Evolutionary conservation across 2,888 invertebrate species (phyloP), one percentile per base, ranked within the genome.

Genomic region (Nineta flava): DNA sequence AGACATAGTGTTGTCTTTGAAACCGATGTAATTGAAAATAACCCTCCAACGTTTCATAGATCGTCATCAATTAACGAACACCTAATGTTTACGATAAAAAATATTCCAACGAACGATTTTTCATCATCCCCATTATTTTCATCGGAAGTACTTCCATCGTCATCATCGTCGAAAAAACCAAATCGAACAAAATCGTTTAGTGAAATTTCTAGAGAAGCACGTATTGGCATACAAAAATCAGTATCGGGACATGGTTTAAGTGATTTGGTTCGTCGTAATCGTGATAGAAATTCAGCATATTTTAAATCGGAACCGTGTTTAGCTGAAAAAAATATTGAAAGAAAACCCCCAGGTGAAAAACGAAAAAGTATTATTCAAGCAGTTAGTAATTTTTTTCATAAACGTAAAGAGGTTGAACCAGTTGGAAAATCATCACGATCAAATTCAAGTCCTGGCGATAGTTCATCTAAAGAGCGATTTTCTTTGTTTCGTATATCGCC

Each of bases 361-460:
- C 74, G 87, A 53, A 86, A 81, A 60, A 87, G 87, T 65, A 80
- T 90, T 48, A 87, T 88, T 60, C 87, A 85, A 67, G 80, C 87
- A 48, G 80, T 91, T 53, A 83, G 87, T 15, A 87, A 81, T 63
- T 84, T 90, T 64, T 84, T 91, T 62, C 77, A 80, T 58, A 83
- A 84, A 64, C 80, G 82, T 57, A 76, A 77, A 60, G 79, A 76
- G 61, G 70, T 72, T 59, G 70, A 65, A 43, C 67, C 56, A 49
- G 62, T 62, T 35, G 59, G 57, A 51, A 60, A 58, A 43, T 57
- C 60, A n/a, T 61, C 60, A 19, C 53, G 54, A n/a, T 53, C 55
- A 59, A 62, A 51, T 52, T 53, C 53, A 55, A 26, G 51, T 55
- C 55, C 57, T 6, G 51, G 54, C 2, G 52, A 55, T 21, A 53